phyloP scores from a whole-genome alignment of 1,140 invertebrate species.

The Neodiprion fabricii region DNA sequence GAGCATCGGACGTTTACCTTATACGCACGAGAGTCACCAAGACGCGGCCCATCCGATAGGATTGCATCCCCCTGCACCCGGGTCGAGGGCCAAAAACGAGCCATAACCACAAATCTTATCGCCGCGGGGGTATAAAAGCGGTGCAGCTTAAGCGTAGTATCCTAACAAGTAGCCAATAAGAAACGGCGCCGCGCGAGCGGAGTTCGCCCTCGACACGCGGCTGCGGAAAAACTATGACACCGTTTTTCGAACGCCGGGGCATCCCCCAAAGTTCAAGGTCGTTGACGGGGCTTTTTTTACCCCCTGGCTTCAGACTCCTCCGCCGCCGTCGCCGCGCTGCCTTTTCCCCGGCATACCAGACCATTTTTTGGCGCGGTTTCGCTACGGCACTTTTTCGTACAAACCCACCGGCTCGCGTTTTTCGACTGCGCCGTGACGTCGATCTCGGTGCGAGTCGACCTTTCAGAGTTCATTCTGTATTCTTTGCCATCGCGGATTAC shows the following conservation, averaged over 20 bases:
- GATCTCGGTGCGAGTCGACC: background rate
- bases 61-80: conserved; percentile 26
- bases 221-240: conserved; percentile 49
- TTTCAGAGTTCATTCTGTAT: no score
- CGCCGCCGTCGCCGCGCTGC: background rate
- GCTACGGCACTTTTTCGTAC: background rate
- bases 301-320: conserved; percentile 21
- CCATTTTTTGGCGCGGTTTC: background rate
- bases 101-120: conserved; percentile 51
- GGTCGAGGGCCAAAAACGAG: conserved; percentile 37
- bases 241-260: conserved; percentile 46
- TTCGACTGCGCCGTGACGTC: background rate
- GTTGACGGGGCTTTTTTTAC: conserved; percentile 36
- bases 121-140: conserved; percentile 31
- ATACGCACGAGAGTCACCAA: no score
- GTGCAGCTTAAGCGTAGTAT: conserved; percentile 17
- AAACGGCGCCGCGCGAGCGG: conserved; percentile 48
- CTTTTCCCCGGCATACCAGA: conserved; percentile 33
- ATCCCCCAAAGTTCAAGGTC: conserved; percentile 49
- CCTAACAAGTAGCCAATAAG: conserved; percentile 54
- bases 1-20: no score
- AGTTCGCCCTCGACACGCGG: conserved; percentile 37
- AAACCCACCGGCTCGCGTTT: background rate
- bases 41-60: no score
- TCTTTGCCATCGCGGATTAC: no score